Conservation (phyloP, 2,888 invertebrate genomes). For the Drosophila merina region DNA sequence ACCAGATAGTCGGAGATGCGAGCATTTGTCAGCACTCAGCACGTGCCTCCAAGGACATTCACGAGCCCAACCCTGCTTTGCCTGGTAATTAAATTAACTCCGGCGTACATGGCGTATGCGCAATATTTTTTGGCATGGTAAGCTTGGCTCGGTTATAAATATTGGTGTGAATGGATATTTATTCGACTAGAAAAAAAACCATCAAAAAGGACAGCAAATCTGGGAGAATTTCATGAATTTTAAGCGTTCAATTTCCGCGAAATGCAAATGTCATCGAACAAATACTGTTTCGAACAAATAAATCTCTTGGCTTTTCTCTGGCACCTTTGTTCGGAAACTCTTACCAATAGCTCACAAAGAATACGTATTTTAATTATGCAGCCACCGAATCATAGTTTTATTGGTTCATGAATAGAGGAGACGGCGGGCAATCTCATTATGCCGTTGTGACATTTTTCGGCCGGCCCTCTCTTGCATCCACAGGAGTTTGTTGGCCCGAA, state of each 20-base stretch:
- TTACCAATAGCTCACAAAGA: not conserved
- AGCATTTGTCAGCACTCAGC: constrained; percentile 10
- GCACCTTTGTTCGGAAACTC: constrained; percentile 62
- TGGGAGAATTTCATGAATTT: constrained; percentile 35
- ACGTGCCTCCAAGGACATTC: constrained; percentile 39
- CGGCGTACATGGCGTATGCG: constrained; percentile 43
- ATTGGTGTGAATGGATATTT: constrained; percentile 5
- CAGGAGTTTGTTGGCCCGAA: constrained; percentile 34
- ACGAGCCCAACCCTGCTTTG: constrained; percentile 47
- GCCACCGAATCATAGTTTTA: constrained; percentile 8
- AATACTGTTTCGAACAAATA: constrained; percentile 17
- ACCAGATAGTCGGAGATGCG: not conserved
- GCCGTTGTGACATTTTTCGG: constrained; percentile 64
- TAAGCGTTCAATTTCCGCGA: constrained; percentile 13
- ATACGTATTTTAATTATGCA: constrained; percentile 60
- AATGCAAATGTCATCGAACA: constrained; percentile 14
- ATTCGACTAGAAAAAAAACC: not conserved
- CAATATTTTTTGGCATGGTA: constrained; percentile 40
- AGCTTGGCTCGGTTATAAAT: constrained; percentile 36
- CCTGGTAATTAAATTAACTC: constrained; percentile 42
- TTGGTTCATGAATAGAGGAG: not conserved
- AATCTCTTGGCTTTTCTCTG: constrained; percentile 34
- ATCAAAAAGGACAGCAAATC: not conserved
- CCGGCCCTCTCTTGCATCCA: constrained; percentile 28
- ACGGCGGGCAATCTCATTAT: constrained; percentile 61